Evolutionary conservation across 2,113 vertebrate genomes (phyloP).

Genomic region (Tragelaphus strepsiceros): DNA sequence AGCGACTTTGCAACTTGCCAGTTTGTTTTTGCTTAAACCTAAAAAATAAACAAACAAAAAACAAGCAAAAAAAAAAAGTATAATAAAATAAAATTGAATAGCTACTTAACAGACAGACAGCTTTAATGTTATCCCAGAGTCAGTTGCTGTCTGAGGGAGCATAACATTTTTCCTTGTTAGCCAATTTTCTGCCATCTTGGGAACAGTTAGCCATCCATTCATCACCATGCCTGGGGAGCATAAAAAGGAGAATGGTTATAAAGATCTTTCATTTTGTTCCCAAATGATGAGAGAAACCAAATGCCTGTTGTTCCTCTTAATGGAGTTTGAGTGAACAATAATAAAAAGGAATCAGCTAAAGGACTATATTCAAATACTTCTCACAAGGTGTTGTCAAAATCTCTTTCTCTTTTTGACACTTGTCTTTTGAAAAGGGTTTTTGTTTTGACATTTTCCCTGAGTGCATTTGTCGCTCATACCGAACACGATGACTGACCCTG

Average conservation of each 20-base stretch:
- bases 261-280: neutral
- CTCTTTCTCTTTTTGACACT: constrained; percentile 34
- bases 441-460: constrained; percentile 69
- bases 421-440: constrained; percentile 60
- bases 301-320: neutral
- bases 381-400: constrained; percentile 46
- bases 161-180: neutral
- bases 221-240: neutral
- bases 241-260: neutral
- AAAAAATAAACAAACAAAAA: neutral
- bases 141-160: neutral
- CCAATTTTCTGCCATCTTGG: neutral
- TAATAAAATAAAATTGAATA: neutral
- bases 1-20: neutral
- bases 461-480: neutral
- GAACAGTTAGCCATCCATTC: neutral
- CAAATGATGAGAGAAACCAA: neutral
- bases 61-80: neutral
- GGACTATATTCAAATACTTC: constrained; percentile 41
- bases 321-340: neutral
- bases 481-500: constrained; percentile 48
- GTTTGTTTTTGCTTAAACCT: neutral
- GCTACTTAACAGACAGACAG: neutral
- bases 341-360: constrained; percentile 50
- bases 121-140: neutral